These are phyloP conservation scores for Paraescarpia echinospica DNA, from an alignment of 1,140 invertebrate genomes.

Conservation along the genomic window DNA sequence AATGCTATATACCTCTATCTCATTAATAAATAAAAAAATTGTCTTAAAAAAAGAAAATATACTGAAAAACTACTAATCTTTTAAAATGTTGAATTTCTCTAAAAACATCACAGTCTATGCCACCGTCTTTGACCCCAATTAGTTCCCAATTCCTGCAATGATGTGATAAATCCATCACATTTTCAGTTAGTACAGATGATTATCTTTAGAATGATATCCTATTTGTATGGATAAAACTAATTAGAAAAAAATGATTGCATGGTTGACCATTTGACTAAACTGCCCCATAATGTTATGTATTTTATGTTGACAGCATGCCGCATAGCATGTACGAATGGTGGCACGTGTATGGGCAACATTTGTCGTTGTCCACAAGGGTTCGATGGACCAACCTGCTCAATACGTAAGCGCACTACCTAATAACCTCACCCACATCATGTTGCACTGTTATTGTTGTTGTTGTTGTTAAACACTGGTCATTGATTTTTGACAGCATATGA, in stretches of 20 bases:
- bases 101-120: too few relatives aligned
- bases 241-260: too few relatives aligned
- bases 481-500: background rate
- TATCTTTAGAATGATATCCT: too few relatives aligned
- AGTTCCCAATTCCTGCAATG: too few relatives aligned
- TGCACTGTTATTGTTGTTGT: background rate
- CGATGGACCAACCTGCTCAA: conserved; percentile 75
- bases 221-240: too few relatives aligned
- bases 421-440: background rate
- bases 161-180: too few relatives aligned
- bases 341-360: conserved; percentile 70
- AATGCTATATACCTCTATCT: too few relatives aligned
- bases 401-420: conserved; percentile 66
- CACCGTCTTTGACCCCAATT: too few relatives aligned
- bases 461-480: conserved; percentile 12
- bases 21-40: too few relatives aligned
- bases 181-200: too few relatives aligned
- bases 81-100: background rate
- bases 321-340: conserved; percentile 75
- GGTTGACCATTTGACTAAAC: background rate
- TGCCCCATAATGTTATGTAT: background rate
- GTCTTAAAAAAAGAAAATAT: conserved; percentile 16
- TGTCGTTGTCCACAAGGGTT: conserved; percentile 75
- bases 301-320: conserved; percentile 57
- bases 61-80: background rate